Conservation (phyloP, 2,888 invertebrate species). For the Melanotus villosus region DNA sequence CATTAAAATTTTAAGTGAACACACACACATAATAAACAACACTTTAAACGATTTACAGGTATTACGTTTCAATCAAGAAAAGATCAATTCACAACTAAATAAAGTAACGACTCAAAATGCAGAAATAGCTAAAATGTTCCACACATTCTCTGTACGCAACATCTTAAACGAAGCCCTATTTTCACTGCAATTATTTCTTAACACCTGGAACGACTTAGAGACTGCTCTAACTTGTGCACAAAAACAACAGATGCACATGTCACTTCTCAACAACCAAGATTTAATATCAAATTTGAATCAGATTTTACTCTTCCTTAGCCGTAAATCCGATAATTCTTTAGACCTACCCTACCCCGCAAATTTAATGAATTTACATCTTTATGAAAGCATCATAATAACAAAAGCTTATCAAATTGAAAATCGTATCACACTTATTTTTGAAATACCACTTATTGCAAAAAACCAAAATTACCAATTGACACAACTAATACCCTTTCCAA, state of each 20-base stretch:
- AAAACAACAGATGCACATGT: constrained; percentile 5
- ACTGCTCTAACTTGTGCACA: not conserved
- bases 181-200: not conserved
- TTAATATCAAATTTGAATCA: not conserved
- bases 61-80: not conserved
- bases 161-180: not conserved
- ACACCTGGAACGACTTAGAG: not conserved
- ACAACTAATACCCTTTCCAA: too few species aligned
- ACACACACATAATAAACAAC: not conserved
- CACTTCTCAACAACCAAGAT: not conserved
- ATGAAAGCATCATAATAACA: too few species aligned
- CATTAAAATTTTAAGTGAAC: too few species aligned
- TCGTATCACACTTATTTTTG: too few species aligned
- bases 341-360: too few species aligned
- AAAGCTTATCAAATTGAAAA: too few species aligned
- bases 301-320: not conserved
- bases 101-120: not conserved
- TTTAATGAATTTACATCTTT: too few species aligned
- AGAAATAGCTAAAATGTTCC: not conserved
- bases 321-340: too few species aligned
- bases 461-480: too few species aligned
- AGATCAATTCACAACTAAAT: not conserved
- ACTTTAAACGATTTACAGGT: not conserved
- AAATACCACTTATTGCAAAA: too few species aligned
- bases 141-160: not conserved